phyloP scores from a whole-genome alignment of 2,888 invertebrate species.

The Lottia scabra region DNA sequence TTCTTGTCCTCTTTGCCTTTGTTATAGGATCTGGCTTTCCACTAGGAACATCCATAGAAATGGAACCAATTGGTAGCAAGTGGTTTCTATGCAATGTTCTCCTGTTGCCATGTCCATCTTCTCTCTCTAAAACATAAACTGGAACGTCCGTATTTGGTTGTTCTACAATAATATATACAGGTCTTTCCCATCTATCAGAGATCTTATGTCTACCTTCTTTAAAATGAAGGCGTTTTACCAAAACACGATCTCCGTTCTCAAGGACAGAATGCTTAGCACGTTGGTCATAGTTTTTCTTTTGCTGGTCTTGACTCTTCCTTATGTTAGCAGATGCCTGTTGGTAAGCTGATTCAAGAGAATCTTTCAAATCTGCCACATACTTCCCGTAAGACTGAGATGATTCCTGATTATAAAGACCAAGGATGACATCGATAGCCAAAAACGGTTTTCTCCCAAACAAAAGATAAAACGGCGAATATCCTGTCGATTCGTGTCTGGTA shows the following conservation, averaged over 20 bases:
- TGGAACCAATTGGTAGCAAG: background rate
- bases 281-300: background rate
- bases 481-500: slow-evolving; percentile 25
- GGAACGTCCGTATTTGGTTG: background rate
- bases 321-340: background rate
- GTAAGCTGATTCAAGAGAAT: slow-evolving; percentile 1
- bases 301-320: background rate
- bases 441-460: slow-evolving; percentile 29
- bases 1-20: too few relatives aligned
- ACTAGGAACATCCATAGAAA: background rate
- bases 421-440: slow-evolving; percentile 26
- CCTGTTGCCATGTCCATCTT: too few relatives aligned
- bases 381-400: background rate
- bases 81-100: background rate
- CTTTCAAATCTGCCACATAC: background rate
- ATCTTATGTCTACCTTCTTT: slow-evolving; percentile 1
- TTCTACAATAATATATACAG: background rate
- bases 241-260: background rate
- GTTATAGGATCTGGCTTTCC: too few relatives aligned
- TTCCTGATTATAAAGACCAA: slow-evolving; percentile 3
- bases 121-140: too few relatives aligned
- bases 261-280: background rate
- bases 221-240: background rate
- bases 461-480: slow-evolving; percentile 27
- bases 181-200: slow-evolving; percentile 6